Evolutionary conservation across 2,888 invertebrate genomes (phyloP).

Genomic region (Lasius fuliginosus): DNA sequence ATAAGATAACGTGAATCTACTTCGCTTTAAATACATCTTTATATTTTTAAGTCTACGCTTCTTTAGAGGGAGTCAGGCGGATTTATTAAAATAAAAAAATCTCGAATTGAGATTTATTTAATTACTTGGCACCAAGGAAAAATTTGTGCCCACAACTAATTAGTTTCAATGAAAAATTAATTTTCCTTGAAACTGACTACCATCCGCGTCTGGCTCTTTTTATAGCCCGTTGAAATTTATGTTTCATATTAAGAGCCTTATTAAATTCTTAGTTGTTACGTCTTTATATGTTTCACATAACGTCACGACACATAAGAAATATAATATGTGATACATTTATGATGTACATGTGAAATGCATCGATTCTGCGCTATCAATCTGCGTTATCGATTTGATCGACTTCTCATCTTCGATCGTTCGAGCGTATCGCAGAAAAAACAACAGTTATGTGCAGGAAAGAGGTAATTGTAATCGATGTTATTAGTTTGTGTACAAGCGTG

Average conservation of each 20-base stretch:
- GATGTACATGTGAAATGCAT: not conserved
- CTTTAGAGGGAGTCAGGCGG: too few relatives aligned
- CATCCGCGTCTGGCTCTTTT: too few relatives aligned
- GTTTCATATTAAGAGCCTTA: too few relatives aligned
- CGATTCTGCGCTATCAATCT: not conserved
- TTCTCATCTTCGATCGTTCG: not conserved
- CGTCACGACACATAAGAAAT: not conserved
- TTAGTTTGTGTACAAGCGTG: conserved; percentile 63
- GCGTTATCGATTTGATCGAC: not conserved
- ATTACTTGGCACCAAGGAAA: too few relatives aligned
- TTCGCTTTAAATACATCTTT: not conserved
- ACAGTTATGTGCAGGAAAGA: not conserved
- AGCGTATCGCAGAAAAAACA: not conserved
- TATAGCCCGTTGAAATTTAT: too few relatives aligned
- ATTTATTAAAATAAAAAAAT: too few relatives aligned
- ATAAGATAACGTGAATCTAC: not conserved
- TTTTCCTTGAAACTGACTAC: too few relatives aligned
- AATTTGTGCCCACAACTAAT: too few relatives aligned
- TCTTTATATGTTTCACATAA: not conserved
- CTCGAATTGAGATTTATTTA: too few relatives aligned
- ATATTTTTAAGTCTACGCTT: not conserved
- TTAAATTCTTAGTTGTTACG: too few relatives aligned
- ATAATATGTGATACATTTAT: not conserved
- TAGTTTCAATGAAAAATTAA: too few relatives aligned
- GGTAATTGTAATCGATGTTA: not conserved